Evolutionary conservation across 2,888 invertebrate species (phyloP).

Genomic region (Epicampocera succincta): DNA sequence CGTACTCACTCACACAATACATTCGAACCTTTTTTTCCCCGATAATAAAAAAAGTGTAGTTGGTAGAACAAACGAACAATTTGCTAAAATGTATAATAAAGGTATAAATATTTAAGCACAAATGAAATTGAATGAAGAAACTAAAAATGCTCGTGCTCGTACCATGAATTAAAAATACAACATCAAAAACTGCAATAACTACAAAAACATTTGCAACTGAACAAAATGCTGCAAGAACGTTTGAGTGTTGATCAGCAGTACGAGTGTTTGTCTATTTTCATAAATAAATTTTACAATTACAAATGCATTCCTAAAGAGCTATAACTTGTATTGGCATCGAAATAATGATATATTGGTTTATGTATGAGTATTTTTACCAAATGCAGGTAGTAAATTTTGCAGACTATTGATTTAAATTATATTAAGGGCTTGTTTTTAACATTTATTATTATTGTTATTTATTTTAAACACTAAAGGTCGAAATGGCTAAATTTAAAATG

Average conservation of each 20-base stretch:
- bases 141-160: too few species aligned
- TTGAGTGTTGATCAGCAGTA: neutral
- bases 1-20: constrained; percentile 15
- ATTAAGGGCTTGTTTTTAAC: too few species aligned
- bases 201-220: neutral
- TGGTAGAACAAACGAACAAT: constrained; percentile 33
- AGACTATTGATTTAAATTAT: too few species aligned
- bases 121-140: constrained; percentile 35
- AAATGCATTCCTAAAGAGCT: neutral
- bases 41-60: constrained; percentile 9
- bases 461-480: too few species aligned
- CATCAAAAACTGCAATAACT: neutral
- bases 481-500: too few species aligned
- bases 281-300: neutral
- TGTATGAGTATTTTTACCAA: neutral
- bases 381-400: too few species aligned
- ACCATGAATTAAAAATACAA: constrained; percentile 16
- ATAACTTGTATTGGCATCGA: neutral
- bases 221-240: neutral
- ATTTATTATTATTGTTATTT: too few species aligned
- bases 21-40: constrained; percentile 6
- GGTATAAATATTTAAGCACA: constrained; percentile 32
- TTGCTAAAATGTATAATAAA: constrained; percentile 12
- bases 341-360: neutral
- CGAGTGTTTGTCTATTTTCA: neutral